Percentiles rank a stretch among this genome's conserved stretches.
phyloP scores from a whole-genome alignment of 2,797 vertebrate genomes.

The Fratercula arctica region DNA sequence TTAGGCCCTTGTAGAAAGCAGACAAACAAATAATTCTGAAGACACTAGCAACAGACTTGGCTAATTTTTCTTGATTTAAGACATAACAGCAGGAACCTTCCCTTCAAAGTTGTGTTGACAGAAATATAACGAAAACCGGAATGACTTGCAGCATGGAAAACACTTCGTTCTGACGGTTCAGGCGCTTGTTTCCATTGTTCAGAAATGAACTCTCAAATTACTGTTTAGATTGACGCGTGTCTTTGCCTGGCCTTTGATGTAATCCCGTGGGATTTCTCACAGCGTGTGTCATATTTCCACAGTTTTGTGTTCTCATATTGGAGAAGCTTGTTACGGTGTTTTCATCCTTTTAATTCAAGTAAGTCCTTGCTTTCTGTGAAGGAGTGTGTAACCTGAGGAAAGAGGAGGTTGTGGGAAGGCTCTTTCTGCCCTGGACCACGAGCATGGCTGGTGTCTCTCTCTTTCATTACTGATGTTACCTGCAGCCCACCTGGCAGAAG shows the following conservation, averaged over 20 bases:
- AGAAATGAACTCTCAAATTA: background rate
- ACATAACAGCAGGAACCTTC: background rate
- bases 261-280: background rate
- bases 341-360: background rate
- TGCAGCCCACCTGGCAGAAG: background rate
- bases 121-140: background rate
- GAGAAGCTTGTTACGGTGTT: background rate
- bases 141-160: background rate
- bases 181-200: background rate
- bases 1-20: background rate
- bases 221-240: background rate
- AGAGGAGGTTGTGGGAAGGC: background rate
- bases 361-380: background rate
- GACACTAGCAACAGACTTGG: background rate
- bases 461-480: background rate
- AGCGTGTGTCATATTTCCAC: background rate
- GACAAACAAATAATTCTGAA: background rate
- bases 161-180: background rate
- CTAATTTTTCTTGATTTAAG: background rate
- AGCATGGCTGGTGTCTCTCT: background rate
- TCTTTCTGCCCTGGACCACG: background rate
- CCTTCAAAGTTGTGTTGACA: background rate
- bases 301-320: background rate
- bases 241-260: slow-evolving; percentile 14
- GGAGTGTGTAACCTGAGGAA: background rate